These are phyloP conservation scores for Tinamus major DNA, from an alignment of 2,797 vertebrate genomes.

Conservation along the genomic window DNA sequence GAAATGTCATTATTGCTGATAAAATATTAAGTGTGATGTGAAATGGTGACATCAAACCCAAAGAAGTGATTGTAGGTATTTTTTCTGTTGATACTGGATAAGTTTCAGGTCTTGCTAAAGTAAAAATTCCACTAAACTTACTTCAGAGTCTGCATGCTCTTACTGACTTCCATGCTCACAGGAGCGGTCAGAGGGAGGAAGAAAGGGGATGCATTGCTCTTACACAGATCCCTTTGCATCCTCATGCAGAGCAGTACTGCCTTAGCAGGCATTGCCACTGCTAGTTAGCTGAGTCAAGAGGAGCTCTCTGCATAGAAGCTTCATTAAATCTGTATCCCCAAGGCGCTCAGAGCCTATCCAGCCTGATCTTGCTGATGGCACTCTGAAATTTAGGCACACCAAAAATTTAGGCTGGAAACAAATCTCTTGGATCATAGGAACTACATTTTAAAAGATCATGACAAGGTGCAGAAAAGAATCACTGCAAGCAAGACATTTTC, in stretches of 20 bases:
- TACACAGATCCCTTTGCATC: neutral
- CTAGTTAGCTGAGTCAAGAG: neutral
- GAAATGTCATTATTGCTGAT: slow-evolving; percentile 39
- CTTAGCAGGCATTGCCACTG: neutral
- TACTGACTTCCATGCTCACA: neutral
- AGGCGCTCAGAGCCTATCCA: slow-evolving; percentile 4
- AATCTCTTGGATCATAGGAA: neutral
- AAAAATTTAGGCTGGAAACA: neutral
- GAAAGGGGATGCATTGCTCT: neutral
- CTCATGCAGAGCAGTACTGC: fast-evolving
- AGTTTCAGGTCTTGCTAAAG: neutral
- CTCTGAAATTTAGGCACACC: neutral
- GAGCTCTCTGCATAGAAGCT: neutral
- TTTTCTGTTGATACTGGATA: neutral
- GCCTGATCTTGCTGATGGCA: neutral
- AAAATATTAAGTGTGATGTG: neutral
- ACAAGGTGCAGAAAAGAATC: neutral
- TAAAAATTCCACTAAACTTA: neutral
- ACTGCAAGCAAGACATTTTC: neutral
- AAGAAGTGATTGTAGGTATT: neutral
- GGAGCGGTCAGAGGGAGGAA: neutral
- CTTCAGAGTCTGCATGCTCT: neutral
- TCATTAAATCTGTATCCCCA: neutral
- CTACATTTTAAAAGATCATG: neutral
- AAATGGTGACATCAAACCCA: slow-evolving; percentile 35